A percentile compares a stretch with the other conserved stretches of the same genome.
Conservation (phyloP, 2,888 invertebrate genomes). For the Coelinius sp. region DNA sequence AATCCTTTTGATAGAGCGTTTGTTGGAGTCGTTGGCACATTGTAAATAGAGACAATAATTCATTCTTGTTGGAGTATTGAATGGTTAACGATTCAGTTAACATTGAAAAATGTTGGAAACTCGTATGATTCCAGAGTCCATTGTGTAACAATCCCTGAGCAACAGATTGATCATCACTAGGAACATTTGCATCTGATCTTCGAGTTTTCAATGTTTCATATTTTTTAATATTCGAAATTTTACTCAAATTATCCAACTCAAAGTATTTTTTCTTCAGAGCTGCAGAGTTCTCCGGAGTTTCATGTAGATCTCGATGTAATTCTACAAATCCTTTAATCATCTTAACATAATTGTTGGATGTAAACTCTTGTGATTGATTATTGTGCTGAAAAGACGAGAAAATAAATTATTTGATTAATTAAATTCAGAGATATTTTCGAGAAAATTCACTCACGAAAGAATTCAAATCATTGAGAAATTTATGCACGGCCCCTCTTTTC, state of each 20-base stretch:
- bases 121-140: slow-evolving; percentile 61
- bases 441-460: slow-evolving; percentile 39
- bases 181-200: slow-evolving; percentile 24
- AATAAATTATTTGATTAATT: too few species aligned
- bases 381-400: slow-evolving; percentile 39
- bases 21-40: slow-evolving; percentile 59
- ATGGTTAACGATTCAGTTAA: slow-evolving; percentile 51
- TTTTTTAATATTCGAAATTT: slow-evolving; percentile 38
- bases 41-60: slow-evolving; percentile 55
- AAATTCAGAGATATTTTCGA: too few species aligned
- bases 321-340: slow-evolving; percentile 39
- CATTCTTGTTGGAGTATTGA: slow-evolving; percentile 54
- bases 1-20: slow-evolving; percentile 52
- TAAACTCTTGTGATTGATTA: slow-evolving; percentile 16
- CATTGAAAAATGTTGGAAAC: slow-evolving; percentile 49
- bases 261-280: slow-evolving; percentile 43
- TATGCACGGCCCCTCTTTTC: slow-evolving; percentile 43
- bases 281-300: slow-evolving; percentile 34
- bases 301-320: slow-evolving; percentile 45
- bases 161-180: not conserved
- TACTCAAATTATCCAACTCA: slow-evolving; percentile 47
- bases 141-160: slow-evolving; percentile 51
- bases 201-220: slow-evolving; percentile 40
- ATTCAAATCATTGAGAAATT: slow-evolving; percentile 55
- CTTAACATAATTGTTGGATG: slow-evolving; percentile 31